Evolutionary conservation across 2,797 vertebrate genomes (phyloP).

Genomic region (Eulemur rubriventer): DNA sequence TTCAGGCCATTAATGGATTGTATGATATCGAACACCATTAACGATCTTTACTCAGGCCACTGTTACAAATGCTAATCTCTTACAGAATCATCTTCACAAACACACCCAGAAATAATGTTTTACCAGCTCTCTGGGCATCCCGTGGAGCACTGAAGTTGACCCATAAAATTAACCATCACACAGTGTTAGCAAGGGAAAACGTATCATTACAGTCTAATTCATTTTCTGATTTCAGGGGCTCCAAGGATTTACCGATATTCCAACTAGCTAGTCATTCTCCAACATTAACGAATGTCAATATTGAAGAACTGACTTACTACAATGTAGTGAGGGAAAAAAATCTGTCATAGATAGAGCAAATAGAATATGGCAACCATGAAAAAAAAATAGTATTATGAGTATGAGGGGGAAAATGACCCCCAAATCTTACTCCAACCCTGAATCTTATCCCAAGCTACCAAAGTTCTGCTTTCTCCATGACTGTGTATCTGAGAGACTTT

Average conservation of each 20-base stretch:
- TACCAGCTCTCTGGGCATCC: background rate
- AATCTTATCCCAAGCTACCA: background rate
- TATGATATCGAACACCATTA: background rate
- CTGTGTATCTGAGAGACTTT: background rate
- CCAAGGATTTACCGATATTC: background rate
- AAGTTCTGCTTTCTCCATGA: background rate
- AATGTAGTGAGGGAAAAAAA: background rate
- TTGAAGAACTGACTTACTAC: background rate
- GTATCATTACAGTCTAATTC: background rate
- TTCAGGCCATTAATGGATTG: background rate
- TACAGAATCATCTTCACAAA: background rate
- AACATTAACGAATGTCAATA: background rate
- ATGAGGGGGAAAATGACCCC: background rate
- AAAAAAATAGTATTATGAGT: background rate
- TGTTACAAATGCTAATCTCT: background rate
- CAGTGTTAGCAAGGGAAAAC: background rate
- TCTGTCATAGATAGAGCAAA: background rate
- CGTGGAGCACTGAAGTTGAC: too few species aligned
- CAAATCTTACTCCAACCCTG: background rate
- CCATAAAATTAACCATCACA: background rate
- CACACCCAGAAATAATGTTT: background rate
- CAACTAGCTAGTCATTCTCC: background rate
- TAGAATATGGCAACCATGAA: background rate
- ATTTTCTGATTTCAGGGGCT: background rate
- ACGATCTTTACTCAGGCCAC: background rate